Evolutionary conservation across 2,797 vertebrate species (phyloP), one percentile per base, ranked within the genome.

Genomic region (Diceros bicornis): DNA sequence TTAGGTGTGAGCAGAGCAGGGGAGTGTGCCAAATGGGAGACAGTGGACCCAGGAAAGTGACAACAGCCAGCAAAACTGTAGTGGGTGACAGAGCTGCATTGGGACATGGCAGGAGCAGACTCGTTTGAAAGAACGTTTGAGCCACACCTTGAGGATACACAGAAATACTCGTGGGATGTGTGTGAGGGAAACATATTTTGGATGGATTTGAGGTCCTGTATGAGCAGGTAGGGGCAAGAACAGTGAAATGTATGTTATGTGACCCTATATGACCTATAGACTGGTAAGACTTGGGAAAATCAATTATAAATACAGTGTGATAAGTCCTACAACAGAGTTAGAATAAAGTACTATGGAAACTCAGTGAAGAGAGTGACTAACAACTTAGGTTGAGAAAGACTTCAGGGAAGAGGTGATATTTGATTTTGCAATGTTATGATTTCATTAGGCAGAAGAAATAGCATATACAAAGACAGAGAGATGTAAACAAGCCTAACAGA

Each of bases 381-480:
- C 1, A 23, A 44, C 62, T 64, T 77, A 50, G 6, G 14, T 68
- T 88, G 21, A 69, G 44, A 87, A 93, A 82, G 32, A 64, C 6
- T 47, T 93, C 29, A 37, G 59, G 23, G 32, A 95, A 64, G 5
- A 78, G 41, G 6, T 74, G 41, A 69, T 64, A 93, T 62, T 86
- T 69, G 34, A 69, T 90, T 90, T 64, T 75, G 11, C 17, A 83
- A 78, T 74, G 17, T 92, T 59, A 68, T 13, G 1, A 72, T 88
- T 94, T 69, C 55, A 69, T 77, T 90, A 82, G 25, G 61, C 41
- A 95, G 23, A 93, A 82, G 14, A 78, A 72, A 64, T 50, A 83
- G 3, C 14, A 93, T 41, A 34, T 82, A 23, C 32, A 93, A 91
- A 71, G 18, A 14, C 55, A 87, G 21, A 95, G 18, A 66, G 29